Percentiles rank a stretch among this genome's conserved stretches.
phyloP scores from a whole-genome alignment of 2,888 invertebrate species.

The Thereva nobilitata region DNA sequence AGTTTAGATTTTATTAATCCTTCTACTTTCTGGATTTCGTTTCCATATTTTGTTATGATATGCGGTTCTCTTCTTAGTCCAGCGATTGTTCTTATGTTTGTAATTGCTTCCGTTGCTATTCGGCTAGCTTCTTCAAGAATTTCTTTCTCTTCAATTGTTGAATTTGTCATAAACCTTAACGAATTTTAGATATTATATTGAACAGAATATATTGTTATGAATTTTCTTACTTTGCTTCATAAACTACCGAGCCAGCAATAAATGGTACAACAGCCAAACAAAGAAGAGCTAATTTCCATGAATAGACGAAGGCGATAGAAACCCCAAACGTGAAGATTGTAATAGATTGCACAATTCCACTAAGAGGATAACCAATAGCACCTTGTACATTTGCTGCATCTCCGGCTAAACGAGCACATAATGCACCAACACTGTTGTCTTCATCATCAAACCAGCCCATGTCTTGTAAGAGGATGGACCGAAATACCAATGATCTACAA shows the following conservation, averaged over 20 bases:
- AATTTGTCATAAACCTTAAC: constrained; percentile 62
- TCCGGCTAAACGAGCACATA: constrained; percentile 70
- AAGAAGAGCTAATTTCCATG: constrained; percentile 72
- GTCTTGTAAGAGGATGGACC: constrained; percentile 70
- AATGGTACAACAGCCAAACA: constrained; percentile 69
- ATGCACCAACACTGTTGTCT: constrained; percentile 69
- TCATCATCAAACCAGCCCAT: constrained; percentile 75
- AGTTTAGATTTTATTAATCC: constrained; percentile 60
- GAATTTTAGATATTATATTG: constrained; percentile 13
- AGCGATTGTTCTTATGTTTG: constrained; percentile 71
- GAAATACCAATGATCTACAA: constrained; percentile 60
- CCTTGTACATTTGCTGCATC: constrained; percentile 75
- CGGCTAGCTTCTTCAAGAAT: constrained; percentile 70
- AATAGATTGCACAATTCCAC: constrained; percentile 68
- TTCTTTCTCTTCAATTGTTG: constrained; percentile 64
- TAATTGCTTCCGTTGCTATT: constrained; percentile 74
- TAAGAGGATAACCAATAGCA: constrained; percentile 71
- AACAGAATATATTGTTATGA: not conserved
- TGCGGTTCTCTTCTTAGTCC: constrained; percentile 65
- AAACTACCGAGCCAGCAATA: constrained; percentile 67
- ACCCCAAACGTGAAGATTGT: constrained; percentile 69
- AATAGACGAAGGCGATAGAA: constrained; percentile 65
- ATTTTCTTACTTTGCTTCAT: constrained; percentile 61
- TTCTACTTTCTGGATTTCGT: constrained; percentile 61
- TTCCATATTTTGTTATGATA: constrained; percentile 64